These are phyloP conservation scores for Lasiurus borealis DNA, from an alignment of 2,113 vertebrate species.

Conservation along the genomic window DNA sequence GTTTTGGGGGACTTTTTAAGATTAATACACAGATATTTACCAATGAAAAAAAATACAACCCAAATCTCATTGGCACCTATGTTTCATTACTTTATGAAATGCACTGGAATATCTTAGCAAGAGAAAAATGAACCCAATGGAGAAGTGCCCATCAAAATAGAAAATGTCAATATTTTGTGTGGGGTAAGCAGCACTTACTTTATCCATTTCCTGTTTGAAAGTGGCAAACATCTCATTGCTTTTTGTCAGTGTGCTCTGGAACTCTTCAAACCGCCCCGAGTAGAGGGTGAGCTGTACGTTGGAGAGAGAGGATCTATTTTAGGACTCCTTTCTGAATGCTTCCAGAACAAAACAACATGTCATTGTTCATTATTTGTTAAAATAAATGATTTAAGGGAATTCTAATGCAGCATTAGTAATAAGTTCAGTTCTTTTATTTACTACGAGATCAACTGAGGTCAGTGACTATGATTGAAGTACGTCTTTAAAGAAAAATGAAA, in stretches of 20 bases:
- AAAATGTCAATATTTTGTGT: conserved; percentile 47
- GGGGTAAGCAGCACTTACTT: conserved; percentile 87
- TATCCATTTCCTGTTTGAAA: conserved; percentile 99
- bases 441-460: background rate
- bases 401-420: conserved; percentile 27
- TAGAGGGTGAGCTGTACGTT: conserved; percentile 93
- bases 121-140: conserved; percentile 63
- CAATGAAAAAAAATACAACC: conserved; percentile 39
- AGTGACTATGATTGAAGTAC: background rate
- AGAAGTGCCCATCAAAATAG: conserved; percentile 63
- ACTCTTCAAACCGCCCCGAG: conserved; percentile 97
- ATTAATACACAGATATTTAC: conserved; percentile 48
- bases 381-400: conserved; percentile 55
- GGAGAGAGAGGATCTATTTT: conserved; percentile 64
- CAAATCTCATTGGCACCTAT: conserved; percentile 14
- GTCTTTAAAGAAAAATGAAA: conserved; percentile 53
- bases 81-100: conserved; percentile 67
- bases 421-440: conserved; percentile 14
- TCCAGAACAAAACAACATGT: conserved; percentile 43
- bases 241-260: conserved; percentile 95
- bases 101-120: conserved; percentile 31
- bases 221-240: conserved; percentile 96
- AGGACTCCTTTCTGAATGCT: conserved; percentile 47
- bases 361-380: conserved; percentile 69
- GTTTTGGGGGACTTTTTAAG: background rate